Percentiles rank a stretch among this genome's conserved stretches.
Conservation (phyloP, 2,888 invertebrate species). For the Ryuthela nishihirai region DNA sequence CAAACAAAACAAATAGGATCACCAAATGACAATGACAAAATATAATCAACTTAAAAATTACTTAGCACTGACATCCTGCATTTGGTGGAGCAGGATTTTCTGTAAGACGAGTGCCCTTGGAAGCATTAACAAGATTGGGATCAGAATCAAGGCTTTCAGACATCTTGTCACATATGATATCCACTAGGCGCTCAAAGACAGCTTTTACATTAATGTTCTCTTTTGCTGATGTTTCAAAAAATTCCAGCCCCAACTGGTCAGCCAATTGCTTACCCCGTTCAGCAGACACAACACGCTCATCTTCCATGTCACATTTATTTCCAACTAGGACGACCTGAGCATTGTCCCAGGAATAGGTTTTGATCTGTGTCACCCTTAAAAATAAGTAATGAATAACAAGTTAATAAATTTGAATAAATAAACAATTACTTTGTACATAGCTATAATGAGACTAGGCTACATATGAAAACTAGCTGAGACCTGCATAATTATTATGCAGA, state of each 20-base stretch:
- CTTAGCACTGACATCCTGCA: slow-evolving; percentile 53
- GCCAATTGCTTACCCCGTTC: slow-evolving; percentile 96
- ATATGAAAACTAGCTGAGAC: no score
- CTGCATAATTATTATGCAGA: no score
- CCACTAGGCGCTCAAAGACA: slow-evolving; percentile 97
- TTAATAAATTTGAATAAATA: no score
- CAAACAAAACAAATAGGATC: no score
- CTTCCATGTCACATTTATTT: slow-evolving; percentile 99
- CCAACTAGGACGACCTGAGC: slow-evolving; percentile 98
- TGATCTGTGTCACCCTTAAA: slow-evolving; percentile 96
- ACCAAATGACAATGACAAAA: no score
- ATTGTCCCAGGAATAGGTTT: slow-evolving; percentile 99
- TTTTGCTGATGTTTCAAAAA: slow-evolving; percentile 99
- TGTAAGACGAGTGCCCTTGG: slow-evolving; percentile 67
- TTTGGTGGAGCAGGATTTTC: slow-evolving; percentile 72
- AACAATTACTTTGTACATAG: no score
- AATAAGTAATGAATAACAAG: slow-evolving; percentile 9
- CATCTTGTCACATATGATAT: slow-evolving; percentile 99
- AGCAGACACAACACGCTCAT: slow-evolving; percentile 93
- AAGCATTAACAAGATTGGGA: slow-evolving; percentile 81
- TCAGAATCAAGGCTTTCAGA: slow-evolving; percentile 97
- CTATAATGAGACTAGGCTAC: no score
- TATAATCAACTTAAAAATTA: background rate
- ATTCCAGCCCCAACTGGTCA: slow-evolving; percentile 97
- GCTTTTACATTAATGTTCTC: slow-evolving; percentile 99